phyloP scores from a whole-genome alignment of 2,113 vertebrate genomes.

The Brachypodius melanocephalos region DNA sequence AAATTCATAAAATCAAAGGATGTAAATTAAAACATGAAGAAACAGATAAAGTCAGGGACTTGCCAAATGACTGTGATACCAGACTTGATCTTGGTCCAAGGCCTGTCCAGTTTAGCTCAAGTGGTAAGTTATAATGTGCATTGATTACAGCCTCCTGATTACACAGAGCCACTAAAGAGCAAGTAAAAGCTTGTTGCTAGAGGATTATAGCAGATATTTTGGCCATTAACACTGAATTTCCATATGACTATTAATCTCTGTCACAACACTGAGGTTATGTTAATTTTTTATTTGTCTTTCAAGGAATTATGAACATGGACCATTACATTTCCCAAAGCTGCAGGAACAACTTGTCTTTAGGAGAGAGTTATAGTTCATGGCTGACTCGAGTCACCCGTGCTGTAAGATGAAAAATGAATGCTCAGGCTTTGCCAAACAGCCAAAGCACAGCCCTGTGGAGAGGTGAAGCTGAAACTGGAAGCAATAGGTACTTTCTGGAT shows the following conservation, averaged over 20 bases:
- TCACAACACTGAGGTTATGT: constrained; percentile 42
- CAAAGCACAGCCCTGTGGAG: not conserved
- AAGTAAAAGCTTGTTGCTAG: constrained; percentile 26
- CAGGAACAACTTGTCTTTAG: constrained; percentile 47
- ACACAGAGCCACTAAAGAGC: not conserved
- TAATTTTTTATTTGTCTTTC: constrained; percentile 66
- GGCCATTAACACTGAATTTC: constrained; percentile 54
- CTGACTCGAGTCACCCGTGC: not conserved
- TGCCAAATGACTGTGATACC: not conserved
- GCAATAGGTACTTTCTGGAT: not conserved
- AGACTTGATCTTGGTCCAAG: constrained; percentile 22
- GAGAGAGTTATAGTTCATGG: constrained; percentile 37
- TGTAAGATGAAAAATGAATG: constrained; percentile 26
- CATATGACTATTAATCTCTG: constrained; percentile 42
- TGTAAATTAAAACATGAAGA: constrained; percentile 2
- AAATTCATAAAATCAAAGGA: not conserved
- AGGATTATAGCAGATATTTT: constrained; percentile 26
- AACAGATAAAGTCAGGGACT: not conserved
- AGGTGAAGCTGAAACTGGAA: not conserved
- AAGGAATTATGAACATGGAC: constrained; percentile 52
- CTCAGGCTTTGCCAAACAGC: not conserved
- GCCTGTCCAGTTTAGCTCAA: not conserved
- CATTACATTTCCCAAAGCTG: constrained; percentile 58
- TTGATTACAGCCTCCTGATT: constrained; percentile 13
- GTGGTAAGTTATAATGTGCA: constrained; percentile 1